Base-by-base conservation (phyloP, 2,113 vertebrate genomes). In the Andinoacara biseriatus region DNA sequence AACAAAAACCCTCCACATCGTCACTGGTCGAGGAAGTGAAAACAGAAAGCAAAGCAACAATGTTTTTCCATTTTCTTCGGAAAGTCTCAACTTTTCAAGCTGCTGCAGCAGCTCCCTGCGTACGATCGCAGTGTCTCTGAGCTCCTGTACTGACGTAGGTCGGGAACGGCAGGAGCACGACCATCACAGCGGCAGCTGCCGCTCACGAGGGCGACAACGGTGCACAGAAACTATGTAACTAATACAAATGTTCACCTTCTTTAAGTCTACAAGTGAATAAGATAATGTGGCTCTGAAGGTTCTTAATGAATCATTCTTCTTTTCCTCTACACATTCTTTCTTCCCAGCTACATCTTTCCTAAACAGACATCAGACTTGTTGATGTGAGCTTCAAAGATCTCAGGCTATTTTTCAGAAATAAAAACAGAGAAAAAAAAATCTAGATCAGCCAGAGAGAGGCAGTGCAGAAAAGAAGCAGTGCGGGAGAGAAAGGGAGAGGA, bases 381-480 rank as follows among this genome's bases (percentile, higher is more conserved):
- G 79, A 89, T 74, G 84, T 58, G 60, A 87, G 75, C 40, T 35
- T 87, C 63, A 82, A 9, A 38, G 10, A 74, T 61, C 54, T 22
- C 15, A 75, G 35, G 43, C 75, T 74, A 29, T 31, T 35, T 56
- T 49, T 77, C 20, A 78, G 31, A 65, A 81, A 59, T 35, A 46
- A 18, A 76, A 20, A 10, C 58, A 62, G n/a, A 75, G 76, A 74
- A 43, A 20, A 54, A 38, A 58, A 33, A 78, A 56, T 76, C 29
- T 17, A 62, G 58, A 52, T 58, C n/a, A 85, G 54, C 54, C 74
- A 46, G 31, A 74, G 10, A 52, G 20, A 86, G 35, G 33, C 9
- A 69, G 75, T 10, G 7, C 54, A 56, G 58, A 57, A 56, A 31
- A 35, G 26, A 63, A 31, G 76, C 7, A 52, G 31, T 5, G 58